phyloP scores from a whole-genome alignment of 2,797 vertebrate species.

The Phrynocephalus guinanensis region DNA sequence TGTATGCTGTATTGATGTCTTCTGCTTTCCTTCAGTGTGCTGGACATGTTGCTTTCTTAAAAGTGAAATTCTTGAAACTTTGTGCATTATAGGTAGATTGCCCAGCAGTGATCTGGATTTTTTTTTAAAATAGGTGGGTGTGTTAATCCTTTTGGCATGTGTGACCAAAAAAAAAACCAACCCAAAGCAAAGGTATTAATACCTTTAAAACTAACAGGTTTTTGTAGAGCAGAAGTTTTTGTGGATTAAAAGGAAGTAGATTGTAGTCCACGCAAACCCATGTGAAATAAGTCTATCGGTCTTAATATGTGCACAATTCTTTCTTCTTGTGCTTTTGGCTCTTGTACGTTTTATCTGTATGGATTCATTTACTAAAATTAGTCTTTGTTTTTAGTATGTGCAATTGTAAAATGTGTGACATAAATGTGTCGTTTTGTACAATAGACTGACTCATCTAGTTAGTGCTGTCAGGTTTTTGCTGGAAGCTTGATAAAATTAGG shows the following conservation, averaged over 20 bases:
- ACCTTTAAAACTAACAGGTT: no score
- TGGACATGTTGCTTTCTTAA: neutral
- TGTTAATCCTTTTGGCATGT: neutral
- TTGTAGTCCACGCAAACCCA: no score
- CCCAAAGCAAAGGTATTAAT: no score
- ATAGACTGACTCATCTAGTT: neutral
- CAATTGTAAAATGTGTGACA: neutral
- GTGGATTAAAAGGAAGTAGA: no score
- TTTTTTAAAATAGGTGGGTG: neutral
- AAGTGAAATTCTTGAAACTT: neutral
- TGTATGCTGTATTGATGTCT: neutral
- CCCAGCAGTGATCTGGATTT: neutral
- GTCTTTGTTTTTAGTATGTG: neutral
- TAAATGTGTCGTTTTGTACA: neutral
- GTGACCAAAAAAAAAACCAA: no score
- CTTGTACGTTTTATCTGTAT: neutral
- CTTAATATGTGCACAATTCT: no score
- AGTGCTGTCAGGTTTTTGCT: neutral
- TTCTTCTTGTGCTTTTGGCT: neutral
- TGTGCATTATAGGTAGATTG: neutral
- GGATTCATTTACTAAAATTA: no score
- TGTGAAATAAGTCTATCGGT: no score
- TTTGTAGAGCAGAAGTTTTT: no score
- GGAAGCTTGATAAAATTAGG: neutral
- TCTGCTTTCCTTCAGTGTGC: neutral